Percentiles rank a stretch among this genome's conserved stretches.
These are phyloP conservation scores for Proterorhinus semilunaris DNA, from an alignment of 2,113 vertebrate genomes.

Conservation along the genomic window DNA sequence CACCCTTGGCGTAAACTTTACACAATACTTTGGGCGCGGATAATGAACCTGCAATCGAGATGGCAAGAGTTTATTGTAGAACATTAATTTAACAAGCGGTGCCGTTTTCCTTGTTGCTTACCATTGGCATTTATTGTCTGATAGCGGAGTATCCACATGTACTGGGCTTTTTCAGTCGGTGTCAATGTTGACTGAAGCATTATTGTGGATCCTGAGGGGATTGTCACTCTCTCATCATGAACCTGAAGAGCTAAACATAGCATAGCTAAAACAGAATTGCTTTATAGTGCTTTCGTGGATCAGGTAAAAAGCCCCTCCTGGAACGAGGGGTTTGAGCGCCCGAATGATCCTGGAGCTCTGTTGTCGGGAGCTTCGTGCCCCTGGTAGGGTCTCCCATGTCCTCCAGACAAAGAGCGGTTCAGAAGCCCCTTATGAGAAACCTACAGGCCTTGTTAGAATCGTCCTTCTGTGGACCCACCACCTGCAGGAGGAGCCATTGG, in stretches of 20 bases:
- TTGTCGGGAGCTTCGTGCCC: too few species aligned
- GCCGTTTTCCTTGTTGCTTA: constrained; percentile 10
- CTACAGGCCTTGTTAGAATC: too few species aligned
- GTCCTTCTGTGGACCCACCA: too few species aligned
- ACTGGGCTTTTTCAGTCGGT: constrained; percentile 68
- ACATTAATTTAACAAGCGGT: neutral
- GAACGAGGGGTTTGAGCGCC: too few species aligned
- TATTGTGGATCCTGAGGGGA: constrained; percentile 78
- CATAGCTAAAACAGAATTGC: neutral
- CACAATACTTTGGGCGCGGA: constrained; percentile 70
- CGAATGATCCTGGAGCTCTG: too few species aligned
- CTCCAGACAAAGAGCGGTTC: too few species aligned
- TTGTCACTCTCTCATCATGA: constrained; percentile 73
- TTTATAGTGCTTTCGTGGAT: too few species aligned
- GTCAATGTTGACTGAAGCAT: constrained; percentile 68
- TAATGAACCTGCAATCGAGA: constrained; percentile 31
- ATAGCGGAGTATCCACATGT: constrained; percentile 85
- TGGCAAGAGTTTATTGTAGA: neutral
- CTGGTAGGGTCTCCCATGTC: too few species aligned
- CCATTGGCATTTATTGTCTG: constrained; percentile 68
- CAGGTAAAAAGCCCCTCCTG: too few species aligned
- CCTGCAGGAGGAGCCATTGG: too few species aligned
- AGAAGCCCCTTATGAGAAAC: too few species aligned
- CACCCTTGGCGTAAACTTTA: constrained; percentile 69
- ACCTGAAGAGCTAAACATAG: constrained; percentile 78